Conservation (phyloP, 2,113 vertebrate genomes). For the Gasterosteus aculeatus region DNA sequence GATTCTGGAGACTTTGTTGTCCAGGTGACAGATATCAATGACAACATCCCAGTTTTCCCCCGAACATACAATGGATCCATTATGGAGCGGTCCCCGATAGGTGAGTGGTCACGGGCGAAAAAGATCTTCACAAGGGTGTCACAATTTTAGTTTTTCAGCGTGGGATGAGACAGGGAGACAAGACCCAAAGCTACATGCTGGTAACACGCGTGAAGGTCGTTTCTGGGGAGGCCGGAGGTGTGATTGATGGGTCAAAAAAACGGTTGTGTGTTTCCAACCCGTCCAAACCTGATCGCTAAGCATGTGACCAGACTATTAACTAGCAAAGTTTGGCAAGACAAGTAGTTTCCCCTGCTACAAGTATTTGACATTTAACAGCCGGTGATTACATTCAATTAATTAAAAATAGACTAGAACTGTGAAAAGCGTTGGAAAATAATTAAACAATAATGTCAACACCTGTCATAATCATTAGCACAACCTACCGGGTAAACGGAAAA, state of each 20-base stretch:
- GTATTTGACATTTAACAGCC: slow-evolving; percentile 18
- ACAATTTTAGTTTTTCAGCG: not conserved
- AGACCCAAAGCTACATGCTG: not conserved
- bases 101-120: slow-evolving; percentile 67
- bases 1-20: slow-evolving; percentile 83
- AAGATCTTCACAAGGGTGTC: not conserved
- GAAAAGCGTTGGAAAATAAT: slow-evolving; percentile 17
- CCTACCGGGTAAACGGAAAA: not conserved
- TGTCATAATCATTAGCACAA: slow-evolving; percentile 39
- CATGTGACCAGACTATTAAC: not conserved
- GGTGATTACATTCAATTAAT: slow-evolving; percentile 10
- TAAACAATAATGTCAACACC: slow-evolving; percentile 20
- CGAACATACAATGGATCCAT: slow-evolving; percentile 84
- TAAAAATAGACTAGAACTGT: slow-evolving; percentile 38
- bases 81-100: slow-evolving; percentile 85
- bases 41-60: slow-evolving; percentile 88
- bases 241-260: not conserved
- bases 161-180: not conserved
- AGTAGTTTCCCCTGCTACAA: not conserved
- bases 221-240: not conserved
- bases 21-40: slow-evolving; percentile 90
- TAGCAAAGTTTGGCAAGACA: not conserved
- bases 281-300: not conserved
- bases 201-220: not conserved
- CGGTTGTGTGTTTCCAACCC: not conserved